Base-by-base conservation (phyloP, 2,888 invertebrate species). In the Syrista parreyssii region DNA sequence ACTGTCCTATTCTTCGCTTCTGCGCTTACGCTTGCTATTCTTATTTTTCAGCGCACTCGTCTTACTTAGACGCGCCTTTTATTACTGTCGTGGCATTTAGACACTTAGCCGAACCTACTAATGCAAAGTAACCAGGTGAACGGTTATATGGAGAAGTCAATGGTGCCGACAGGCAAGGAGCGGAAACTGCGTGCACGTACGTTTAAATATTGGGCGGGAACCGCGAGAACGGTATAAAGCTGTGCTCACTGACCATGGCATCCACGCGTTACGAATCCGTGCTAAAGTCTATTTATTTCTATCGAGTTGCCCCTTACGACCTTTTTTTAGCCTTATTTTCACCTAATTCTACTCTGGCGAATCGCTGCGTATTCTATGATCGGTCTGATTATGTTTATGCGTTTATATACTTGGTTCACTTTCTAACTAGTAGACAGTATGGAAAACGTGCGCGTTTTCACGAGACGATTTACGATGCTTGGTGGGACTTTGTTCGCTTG, bases 221-320 rank as follows among this genome's bases (percentile, higher is more conserved):
- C 40, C 23, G 40, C 40, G 40, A 55, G 40, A 55, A 55, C 40
- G 40, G 40, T 55, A 55, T 55, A 55, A 55, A 23, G 40, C 73
- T 68, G 77, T 78, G 78, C 40, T 75, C 78, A 75, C 34, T 78
- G 78, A 78, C 75, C 78, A 75, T 75, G 68, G 75, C 78, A 40
- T 55, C n/a, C n/a, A 32, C 31, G 71, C 71, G 71, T 33, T 31
- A n/a, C 40, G 40, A 55, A 55, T 55, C 40, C 40, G 40, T 6
- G 40, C 6, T 6, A 55, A 55, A 55, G 40, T 23, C 6, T 9
- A 55, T 55, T 23, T 55, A 15, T 55, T 55, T 55, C 4, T 2
- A 23, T 55, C 1, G 23, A 23, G 6, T 23, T 15, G 23, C 15
- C 40, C 2, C 23, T 23, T 55, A n/a, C 12, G 40, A 55, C 40